phyloP scores from a whole-genome alignment of 2,888 invertebrate species.

The Pegoplata infirma region DNA sequence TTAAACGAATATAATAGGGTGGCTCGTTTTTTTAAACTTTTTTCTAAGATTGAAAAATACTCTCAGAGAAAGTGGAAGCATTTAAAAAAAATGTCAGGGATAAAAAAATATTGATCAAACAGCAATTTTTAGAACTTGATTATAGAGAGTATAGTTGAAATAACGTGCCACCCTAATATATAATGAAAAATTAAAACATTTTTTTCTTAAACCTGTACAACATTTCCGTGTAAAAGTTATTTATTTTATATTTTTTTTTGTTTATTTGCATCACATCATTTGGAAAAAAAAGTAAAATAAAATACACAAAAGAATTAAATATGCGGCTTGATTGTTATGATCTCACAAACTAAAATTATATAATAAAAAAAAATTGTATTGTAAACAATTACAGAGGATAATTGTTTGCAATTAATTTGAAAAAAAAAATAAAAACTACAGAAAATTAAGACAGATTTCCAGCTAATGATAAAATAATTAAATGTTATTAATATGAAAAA shows the following conservation, averaged over 20 bases:
- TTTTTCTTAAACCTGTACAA: slow-evolving; percentile 23
- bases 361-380: neutral
- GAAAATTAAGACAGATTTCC: slow-evolving; percentile 35
- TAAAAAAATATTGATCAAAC: no score
- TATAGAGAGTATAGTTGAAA: no score
- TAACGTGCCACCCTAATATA: no score
- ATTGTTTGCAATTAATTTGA: slow-evolving; percentile 38
- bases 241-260: no score
- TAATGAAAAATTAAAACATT: slow-evolving; percentile 11
- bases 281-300: neutral
- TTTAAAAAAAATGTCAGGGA: no score
- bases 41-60: no score
- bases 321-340: slow-evolving; percentile 37
- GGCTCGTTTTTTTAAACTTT: no score
- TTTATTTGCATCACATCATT: slow-evolving; percentile 35
- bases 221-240: slow-evolving; percentile 41
- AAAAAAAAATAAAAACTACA: neutral
- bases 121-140: no score
- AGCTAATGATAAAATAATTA: slow-evolving; percentile 36
- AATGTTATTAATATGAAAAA: slow-evolving; percentile 7
- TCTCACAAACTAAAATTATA: slow-evolving; percentile 16
- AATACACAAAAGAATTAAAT: slow-evolving; percentile 23
- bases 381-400: slow-evolving; percentile 26
- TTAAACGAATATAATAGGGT: no score
- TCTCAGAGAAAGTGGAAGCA: no score